phyloP scores from a whole-genome alignment of 2,888 invertebrate genomes.

The Epicampocera succincta region DNA sequence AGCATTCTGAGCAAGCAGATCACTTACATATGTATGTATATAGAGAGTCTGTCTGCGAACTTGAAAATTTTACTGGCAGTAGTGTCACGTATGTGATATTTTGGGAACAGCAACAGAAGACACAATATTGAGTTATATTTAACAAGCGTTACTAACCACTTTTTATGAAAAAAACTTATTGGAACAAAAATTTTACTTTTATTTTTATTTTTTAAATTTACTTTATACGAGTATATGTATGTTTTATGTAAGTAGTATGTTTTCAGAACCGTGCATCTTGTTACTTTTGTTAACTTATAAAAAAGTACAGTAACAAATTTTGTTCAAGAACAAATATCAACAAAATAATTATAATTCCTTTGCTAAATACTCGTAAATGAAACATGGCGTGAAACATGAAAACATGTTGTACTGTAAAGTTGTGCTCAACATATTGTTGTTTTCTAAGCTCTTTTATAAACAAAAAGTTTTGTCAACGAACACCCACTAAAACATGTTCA shows the following conservation, averaged over 20 bases:
- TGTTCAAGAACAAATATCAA: not conserved
- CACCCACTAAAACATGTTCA: not conserved
- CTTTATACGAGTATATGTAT: too few relatives aligned
- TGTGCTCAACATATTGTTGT: not conserved
- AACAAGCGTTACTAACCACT: too few relatives aligned
- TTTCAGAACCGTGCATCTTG: not conserved
- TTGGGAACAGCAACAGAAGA: too few relatives aligned
- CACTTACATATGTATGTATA: too few relatives aligned
- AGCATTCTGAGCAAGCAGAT: too few relatives aligned
- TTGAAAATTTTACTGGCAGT: too few relatives aligned
- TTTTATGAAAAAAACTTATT: too few relatives aligned
- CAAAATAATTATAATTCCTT: slow-evolving; percentile 35
- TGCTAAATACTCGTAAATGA: slow-evolving; percentile 13
- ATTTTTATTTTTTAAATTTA: not conserved
- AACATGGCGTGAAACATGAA: not conserved
- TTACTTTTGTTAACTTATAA: not conserved
- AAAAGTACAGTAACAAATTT: not conserved
- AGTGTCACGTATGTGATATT: too few relatives aligned
- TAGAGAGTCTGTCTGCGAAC: too few relatives aligned
- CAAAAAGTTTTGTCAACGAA: not conserved
- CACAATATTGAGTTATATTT: too few relatives aligned
- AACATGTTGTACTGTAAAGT: not conserved
- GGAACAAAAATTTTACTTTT: too few relatives aligned
- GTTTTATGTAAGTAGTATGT: not conserved
- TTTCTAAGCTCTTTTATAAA: slow-evolving; percentile 12